Percentiles rank a stretch among this genome's conserved stretches.
phyloP scores from a whole-genome alignment of 2,797 vertebrate genomes.

The Malurus leucopterus region DNA sequence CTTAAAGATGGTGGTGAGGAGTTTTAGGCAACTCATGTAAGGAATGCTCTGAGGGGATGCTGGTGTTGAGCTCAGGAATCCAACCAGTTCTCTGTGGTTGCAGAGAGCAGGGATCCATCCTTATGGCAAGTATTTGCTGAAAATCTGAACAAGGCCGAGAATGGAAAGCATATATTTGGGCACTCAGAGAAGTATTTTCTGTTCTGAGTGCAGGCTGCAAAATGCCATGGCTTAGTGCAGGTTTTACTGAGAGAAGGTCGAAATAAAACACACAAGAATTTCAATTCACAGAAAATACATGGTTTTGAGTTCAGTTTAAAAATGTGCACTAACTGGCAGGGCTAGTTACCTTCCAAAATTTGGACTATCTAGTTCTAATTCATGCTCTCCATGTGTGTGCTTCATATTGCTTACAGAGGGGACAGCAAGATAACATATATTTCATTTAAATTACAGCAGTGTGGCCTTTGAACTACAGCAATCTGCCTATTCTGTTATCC shows the following conservation, averaged over 20 bases:
- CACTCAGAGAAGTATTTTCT: background rate
- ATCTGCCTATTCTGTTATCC: background rate
- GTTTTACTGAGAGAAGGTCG: background rate
- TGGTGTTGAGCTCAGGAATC: background rate
- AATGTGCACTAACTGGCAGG: background rate
- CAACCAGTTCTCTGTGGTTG: too few species aligned
- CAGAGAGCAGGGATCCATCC: background rate
- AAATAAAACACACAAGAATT: background rate
- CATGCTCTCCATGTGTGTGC: background rate
- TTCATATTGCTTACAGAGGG: background rate
- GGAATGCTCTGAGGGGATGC: background rate
- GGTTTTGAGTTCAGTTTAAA: background rate
- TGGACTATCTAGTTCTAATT: background rate
- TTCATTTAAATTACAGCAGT: background rate
- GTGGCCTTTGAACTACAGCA: background rate
- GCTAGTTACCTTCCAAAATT: background rate
- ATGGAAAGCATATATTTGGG: background rate
- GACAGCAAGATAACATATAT: accelerated
- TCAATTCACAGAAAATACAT: background rate
- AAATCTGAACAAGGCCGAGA: background rate
- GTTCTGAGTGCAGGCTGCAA: background rate
- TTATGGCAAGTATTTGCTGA: background rate
- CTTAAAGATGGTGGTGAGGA: background rate
- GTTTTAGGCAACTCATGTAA: background rate
- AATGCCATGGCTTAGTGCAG: background rate